These are phyloP conservation scores for Cecropterus lyciades DNA, from an alignment of 1,140 invertebrate genomes.

Conservation along the genomic window DNA sequence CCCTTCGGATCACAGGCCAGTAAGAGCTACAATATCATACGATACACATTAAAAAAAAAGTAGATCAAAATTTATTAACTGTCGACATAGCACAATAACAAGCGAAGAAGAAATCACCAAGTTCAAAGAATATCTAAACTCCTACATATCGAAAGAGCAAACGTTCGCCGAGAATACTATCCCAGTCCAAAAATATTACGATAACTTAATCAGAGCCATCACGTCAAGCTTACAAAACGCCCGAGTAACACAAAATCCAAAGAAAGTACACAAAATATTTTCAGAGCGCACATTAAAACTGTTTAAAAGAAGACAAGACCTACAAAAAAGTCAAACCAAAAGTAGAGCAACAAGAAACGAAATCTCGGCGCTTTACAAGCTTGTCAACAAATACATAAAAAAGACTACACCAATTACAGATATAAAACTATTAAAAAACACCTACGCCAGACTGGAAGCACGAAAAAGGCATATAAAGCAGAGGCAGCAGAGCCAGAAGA, in stretches of 20 bases:
- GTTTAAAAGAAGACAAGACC: too few species aligned
- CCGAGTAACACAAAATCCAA: neutral
- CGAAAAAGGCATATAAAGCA: constrained; percentile 36
- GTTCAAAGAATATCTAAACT: constrained; percentile 31
- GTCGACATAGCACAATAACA: constrained; percentile 7
- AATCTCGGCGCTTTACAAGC: too few species aligned
- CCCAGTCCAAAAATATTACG: constrained; percentile 38
- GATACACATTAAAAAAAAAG: constrained; percentile 27
- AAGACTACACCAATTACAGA: constrained; percentile 34
- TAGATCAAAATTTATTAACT: constrained; percentile 20
- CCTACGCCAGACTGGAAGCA: too few species aligned
- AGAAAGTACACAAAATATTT: too few species aligned
- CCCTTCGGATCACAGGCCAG: constrained; percentile 40
- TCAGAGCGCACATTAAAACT: too few species aligned
- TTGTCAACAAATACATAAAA: constrained; percentile 19
- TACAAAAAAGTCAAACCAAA: too few species aligned
- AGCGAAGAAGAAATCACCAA: constrained; percentile 36
- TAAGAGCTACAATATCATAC: constrained; percentile 38
- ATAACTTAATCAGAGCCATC: constrained; percentile 33
- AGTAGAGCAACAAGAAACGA: too few species aligned
- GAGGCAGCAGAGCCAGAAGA: constrained; percentile 4
- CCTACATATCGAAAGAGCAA: constrained; percentile 12
- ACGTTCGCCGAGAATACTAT: constrained; percentile 1
- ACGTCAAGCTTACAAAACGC: constrained; percentile 23
- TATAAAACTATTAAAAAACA: constrained; percentile 39